Conservation (phyloP, 92 coral and sea anemone genomes). For the Parazoanthus atlanticus region DNA sequence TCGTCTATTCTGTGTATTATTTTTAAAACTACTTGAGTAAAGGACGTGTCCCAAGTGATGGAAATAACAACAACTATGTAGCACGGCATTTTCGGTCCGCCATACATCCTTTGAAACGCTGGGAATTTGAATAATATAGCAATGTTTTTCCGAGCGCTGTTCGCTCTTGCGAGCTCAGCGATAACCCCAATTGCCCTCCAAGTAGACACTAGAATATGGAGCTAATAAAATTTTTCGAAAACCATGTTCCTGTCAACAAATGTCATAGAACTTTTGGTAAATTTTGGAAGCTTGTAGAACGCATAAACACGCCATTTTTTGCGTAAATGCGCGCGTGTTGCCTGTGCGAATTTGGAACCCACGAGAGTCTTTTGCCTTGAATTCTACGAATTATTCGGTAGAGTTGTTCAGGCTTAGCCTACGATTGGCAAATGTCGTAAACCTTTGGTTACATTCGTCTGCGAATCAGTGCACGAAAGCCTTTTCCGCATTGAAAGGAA, state of each 20-base stretch:
- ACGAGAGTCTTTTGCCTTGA: not conserved
- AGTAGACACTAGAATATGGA: not conserved
- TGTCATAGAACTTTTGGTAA: not conserved
- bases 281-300: not conserved
- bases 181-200: slow-evolving; percentile 30
- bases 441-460: too few species aligned
- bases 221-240: not conserved
- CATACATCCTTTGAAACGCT: not conserved
- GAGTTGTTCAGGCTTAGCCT: not conserved
- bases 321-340: not conserved
- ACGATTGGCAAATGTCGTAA: not conserved
- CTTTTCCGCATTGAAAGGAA: not conserved
- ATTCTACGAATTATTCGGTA: not conserved
- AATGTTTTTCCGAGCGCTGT: not conserved
- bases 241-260: not conserved
- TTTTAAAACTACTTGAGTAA: not conserved
- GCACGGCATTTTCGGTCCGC: not conserved
- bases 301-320: not conserved
- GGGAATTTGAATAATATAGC: not conserved
- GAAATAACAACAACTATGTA: not conserved
- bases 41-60: not conserved
- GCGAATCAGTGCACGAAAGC: too few species aligned
- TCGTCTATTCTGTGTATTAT: not conserved
- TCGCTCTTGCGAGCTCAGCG: not conserved
- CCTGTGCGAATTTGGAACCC: not conserved